Evolutionary conservation across 1,140 invertebrate species (phyloP), one percentile per base, ranked within the genome.

Genomic region (Dendrolimus kikuchii): DNA sequence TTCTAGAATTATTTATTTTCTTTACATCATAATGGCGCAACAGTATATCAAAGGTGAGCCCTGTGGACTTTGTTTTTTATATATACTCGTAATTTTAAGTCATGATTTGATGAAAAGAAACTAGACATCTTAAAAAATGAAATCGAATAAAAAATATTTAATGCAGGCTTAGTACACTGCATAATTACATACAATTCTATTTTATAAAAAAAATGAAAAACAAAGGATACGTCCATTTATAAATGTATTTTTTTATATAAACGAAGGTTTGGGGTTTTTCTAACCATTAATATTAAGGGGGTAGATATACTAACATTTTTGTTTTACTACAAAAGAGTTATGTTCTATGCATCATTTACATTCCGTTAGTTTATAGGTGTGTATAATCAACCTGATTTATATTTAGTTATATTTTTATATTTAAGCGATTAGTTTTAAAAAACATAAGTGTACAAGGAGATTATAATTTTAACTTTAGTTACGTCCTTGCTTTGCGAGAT

Each of bases 231-330:
- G 61, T 68, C 66, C 63, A 65, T 55, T 60, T 47, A 56, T 55
- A 45, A 54, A 53, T 67, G 60, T 71, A 76, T 74, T 75, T 71
- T 74, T 23, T 23, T 23, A 23, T 23, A 23, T 23, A 23, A 23
- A 65, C 60, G 54, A 71, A 68, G 79, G 81, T 78, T 85, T 85
- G 74, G 81, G 23, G 79, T 77, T 74, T 73, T 51, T 51, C 68
- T 82, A 84, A 84, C 73, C 74, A 73, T 74, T 83, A 81, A 62
- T 66, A 59, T 79, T 23, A 23, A 81, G 77, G 74, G 72, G 81
- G 75, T 76, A 71, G 60, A 69, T 70, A 64, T 66, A 84, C 79
- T 85, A 85, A 85, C 81, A 81, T 43, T 63, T 68, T 61, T 43
- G 10, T 38, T 38, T 38, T 6, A 38, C 4, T 23, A 50, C 36